These are phyloP conservation scores for Congeria kusceri DNA, from an alignment of 2,888 invertebrate species.

Conservation along the genomic window DNA sequence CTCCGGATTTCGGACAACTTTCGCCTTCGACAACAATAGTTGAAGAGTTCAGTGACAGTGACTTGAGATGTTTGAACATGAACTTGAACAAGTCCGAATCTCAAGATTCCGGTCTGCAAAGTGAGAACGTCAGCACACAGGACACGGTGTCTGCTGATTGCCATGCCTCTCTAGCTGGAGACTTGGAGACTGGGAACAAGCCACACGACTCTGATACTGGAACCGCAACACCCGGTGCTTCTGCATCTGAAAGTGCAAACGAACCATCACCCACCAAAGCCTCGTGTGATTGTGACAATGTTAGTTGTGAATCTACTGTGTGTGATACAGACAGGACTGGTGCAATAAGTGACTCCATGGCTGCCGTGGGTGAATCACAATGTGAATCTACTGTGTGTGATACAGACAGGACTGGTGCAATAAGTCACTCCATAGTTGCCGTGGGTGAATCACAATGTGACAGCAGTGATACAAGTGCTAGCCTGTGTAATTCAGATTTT, in stretches of 20 bases:
- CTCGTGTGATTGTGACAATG: no score
- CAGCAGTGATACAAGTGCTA: no score
- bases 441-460: no score
- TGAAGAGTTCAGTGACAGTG: constrained; percentile 10
- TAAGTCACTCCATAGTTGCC: no score
- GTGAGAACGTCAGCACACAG: constrained; percentile 79
- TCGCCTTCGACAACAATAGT: constrained; percentile 49
- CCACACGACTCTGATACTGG: constrained; percentile 37
- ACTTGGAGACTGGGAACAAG: no score
- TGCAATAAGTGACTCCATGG: no score
- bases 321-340: no score
- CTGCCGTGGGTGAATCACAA: no score
- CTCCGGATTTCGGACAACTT: constrained; percentile 19
- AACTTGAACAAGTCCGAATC: constrained; percentile 78
- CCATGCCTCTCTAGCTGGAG: constrained; percentile 6
- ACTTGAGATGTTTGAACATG: constrained; percentile 24
- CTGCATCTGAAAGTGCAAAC: not conserved
- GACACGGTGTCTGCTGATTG: constrained; percentile 71
- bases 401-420: no score
- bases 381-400: no score
- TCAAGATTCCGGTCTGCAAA: constrained; percentile 81
- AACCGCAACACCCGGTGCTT: not conserved
- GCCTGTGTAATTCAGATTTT: no score
- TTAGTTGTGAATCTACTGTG: no score
- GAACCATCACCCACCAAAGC: constrained; percentile 1